Conservation (phyloP, 2,888 invertebrate genomes). For the Poecilus cupreus region DNA sequence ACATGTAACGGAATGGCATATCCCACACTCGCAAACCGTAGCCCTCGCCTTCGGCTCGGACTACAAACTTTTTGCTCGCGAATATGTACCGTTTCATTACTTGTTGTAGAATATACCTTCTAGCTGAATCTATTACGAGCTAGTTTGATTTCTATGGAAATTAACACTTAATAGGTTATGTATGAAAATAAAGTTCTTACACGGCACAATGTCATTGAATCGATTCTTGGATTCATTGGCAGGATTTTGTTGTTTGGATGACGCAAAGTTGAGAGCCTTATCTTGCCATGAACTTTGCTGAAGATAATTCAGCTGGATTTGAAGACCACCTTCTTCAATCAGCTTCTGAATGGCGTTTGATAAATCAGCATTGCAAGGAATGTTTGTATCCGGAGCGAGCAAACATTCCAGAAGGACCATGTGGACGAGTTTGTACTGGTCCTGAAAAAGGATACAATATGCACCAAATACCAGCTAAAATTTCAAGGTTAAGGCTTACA, state of each 20-base stretch:
- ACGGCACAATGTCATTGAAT: constrained; percentile 69
- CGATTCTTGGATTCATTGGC: constrained; percentile 69
- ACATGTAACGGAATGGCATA: too few species aligned
- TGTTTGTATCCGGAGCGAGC: constrained; percentile 68
- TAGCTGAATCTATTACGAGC: too few species aligned
- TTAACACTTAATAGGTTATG: background rate
- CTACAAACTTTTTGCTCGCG: too few species aligned
- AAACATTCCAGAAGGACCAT: constrained; percentile 72
- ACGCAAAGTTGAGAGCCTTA: constrained; percentile 68
- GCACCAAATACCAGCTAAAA: background rate
- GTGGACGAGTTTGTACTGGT: constrained; percentile 73
- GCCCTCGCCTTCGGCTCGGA: too few species aligned
- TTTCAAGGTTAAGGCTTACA: constrained; percentile 16
- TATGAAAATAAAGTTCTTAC: constrained; percentile 62
- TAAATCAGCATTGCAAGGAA: constrained; percentile 69
- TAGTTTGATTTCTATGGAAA: too few species aligned
- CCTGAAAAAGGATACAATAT: constrained; percentile 60
- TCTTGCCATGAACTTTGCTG: constrained; percentile 71
- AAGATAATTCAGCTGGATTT: constrained; percentile 69
- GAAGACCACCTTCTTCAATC: constrained; percentile 65
- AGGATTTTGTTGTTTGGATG: constrained; percentile 56
- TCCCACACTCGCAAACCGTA: too few species aligned
- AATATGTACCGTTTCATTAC: too few species aligned
- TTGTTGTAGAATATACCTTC: too few species aligned
- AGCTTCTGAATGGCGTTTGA: constrained; percentile 65